Base-by-base conservation (phyloP, 2,797 vertebrate species). In the Carduelis carduelis region DNA sequence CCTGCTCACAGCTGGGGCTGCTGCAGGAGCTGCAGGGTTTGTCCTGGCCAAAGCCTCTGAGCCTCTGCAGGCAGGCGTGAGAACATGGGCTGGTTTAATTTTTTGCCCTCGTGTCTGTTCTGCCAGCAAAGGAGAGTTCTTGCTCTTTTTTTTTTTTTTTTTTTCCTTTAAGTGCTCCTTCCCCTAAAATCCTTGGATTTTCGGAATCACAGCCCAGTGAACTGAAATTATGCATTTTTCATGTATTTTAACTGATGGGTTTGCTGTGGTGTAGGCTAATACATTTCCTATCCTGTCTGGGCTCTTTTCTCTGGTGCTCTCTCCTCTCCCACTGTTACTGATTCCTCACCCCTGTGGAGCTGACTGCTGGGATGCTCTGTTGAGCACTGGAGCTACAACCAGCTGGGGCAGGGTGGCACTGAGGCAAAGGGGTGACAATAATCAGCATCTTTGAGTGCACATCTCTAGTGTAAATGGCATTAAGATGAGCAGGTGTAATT, bases 161-260 rank as follows among this genome's bases (percentile, higher is more conserved):
- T 35, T 13, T 3, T 1, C 2, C 5, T 26, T 6, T 55, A 85
- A 68, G 30, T 49, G 11, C n/a, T 89, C 12, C 55, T 85, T 83
- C 10, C 35, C 89, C 47, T 87, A 77, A 87, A 87, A 83, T 63
- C 44, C 37, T 34, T 75, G 14, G 19, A 39, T 76, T 89, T 81
- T 81, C 0, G 0, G 44, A 65, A 87, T 80, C 43, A 14, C 34
- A 74, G 68, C 23, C 8, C 46, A 28, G 53, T 44, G 49, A 90
- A 61, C 60, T 77, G 60, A 89, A 92, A 77, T 87, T 14, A 70
- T 28, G 24, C 0, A 0, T 66, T 89, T 87, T 86, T 64, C 8
- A 1, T 78, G 69, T 3, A 60, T 65, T 76, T 41, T 35, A 77
- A n/a, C 49, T 35, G 52, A n/a, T 37, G 47, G 44, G 41, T 70